phyloP scores from a whole-genome alignment of 2,888 invertebrate species.

The Atethmia centrago region DNA sequence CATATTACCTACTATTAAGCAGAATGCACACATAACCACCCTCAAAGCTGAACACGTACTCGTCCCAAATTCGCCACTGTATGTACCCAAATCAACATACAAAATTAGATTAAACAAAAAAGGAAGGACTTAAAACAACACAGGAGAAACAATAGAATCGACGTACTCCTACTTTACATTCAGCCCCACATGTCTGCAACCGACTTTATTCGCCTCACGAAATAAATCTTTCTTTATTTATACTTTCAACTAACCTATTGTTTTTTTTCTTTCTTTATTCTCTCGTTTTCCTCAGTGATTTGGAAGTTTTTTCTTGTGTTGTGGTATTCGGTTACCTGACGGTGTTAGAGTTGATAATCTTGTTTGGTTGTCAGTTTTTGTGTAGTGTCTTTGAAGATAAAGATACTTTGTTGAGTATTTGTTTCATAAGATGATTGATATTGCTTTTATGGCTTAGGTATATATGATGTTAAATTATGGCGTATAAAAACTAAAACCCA shows the following conservation, averaged over 20 bases:
- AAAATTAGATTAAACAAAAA: conserved; percentile 62
- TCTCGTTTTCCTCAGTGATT: conserved; percentile 72
- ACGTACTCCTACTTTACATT: conserved; percentile 75
- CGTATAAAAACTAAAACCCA: too few species aligned
- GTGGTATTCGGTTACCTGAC: conserved; percentile 43
- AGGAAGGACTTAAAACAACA: conserved; percentile 58
- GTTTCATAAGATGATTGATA: neutral
- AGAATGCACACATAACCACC: conserved; percentile 9
- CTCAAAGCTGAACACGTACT: conserved; percentile 29
- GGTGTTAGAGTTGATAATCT: conserved; percentile 42
- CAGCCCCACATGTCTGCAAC: conserved; percentile 71
- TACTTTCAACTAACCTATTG: conserved; percentile 81
- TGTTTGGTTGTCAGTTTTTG: conserved; percentile 26
- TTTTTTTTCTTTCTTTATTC: conserved; percentile 69
- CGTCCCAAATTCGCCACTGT: conserved; percentile 27
- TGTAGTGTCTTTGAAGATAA: conserved; percentile 17
- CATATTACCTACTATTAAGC: conserved; percentile 7
- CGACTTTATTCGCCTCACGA: conserved; percentile 80
- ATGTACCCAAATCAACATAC: conserved; percentile 62
- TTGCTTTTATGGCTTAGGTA: too few species aligned
- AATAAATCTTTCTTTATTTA: conserved; percentile 83
- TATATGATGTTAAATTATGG: too few species aligned
- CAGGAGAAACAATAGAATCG: conserved; percentile 52
- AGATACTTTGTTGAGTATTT: conserved; percentile 28
- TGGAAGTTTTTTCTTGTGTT: conserved; percentile 64